Base-by-base conservation (phyloP, 2,797 vertebrate species). In the Rachycentron canadum region DNA sequence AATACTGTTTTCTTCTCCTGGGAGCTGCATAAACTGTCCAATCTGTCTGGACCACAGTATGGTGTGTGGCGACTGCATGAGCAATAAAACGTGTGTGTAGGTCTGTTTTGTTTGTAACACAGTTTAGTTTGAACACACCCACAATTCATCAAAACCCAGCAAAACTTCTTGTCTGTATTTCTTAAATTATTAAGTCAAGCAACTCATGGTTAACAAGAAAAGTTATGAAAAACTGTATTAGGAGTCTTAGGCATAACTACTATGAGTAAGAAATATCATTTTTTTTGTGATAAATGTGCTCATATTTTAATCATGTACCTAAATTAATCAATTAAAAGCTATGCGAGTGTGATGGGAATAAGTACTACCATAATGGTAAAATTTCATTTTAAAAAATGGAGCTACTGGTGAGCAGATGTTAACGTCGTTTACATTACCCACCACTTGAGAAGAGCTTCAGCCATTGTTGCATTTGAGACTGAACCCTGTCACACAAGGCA, bases 1-100 rank as follows among this genome's bases (percentile, higher is more conserved):
- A 88, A 77, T 66, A 75, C 36, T 58, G 45, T 55, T 78, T 7
- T 49, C 26, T n/a, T 14, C 84, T 81, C 81, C 32, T 65, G 78
- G 78, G 79, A 90, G 57, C 50, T 64, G 67, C 64, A 78, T 66
- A 74, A 85, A 79, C 78, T 82, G 69, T 32, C 58, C 69, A 72
- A 58, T 86, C 62, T 80, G 76, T 79, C 59, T 87, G 86, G 60
- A 63, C 69, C 61, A 69, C 71, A 69, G 68, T 59, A 3, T 1
- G 3, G 38, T 74, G 71, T 82, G 74, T 73, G 49, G 53, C 1
- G 40, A 50, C 53, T 79, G 57, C 11, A 38, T 56, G 49, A 60
- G 49, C 7, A 5, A 60, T 66, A 41, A 13, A 26, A 7, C 47
- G 38, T 57, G 57, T 53, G 57, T 55, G 25, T 16, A 17, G 13